Base-by-base conservation (phyloP, 2,888 invertebrate species). In the Amphipoea lucens region DNA sequence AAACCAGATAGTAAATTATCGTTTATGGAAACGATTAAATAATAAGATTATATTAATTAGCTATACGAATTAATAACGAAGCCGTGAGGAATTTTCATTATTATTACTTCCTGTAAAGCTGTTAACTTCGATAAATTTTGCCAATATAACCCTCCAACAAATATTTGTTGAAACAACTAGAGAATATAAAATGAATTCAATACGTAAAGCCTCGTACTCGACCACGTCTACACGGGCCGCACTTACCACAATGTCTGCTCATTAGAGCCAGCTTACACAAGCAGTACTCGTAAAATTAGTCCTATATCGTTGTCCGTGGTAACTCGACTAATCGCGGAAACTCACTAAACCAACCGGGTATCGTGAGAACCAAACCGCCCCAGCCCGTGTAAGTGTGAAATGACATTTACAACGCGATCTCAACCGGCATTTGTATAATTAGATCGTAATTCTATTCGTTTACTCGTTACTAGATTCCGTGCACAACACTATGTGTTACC, bases 401-500 rank as follows among this genome's bases (percentile, higher is more conserved):
- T 95, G 95, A 94, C 95, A 95, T 95, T 95, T 94, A 93, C 92
- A 90, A 89, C 90, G 90, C 88, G 90, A 92, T 90, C 90, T 88
- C 90, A 92, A 94, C 92, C 92, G 90, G 90, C 90, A 92, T 93
- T 92, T 91, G 92, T 94, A 93, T 95, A 96, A 96, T 96, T 96
- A 95, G 95, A 93, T 94, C 94, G 94, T 95, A 94, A 94, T 92
- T 94, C 93, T 93, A 91, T 94, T 93, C 90, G 90, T 90, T 92
- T 81, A 84, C 90, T 89, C 90, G 92, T 93, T 94, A 93, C 91
- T 88, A 90, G 90, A 91, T 91, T 91, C 91, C 88, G 90, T 91
- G 90, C 89, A 89, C 91, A 90, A 90, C 87, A 85, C 87, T 90
- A 81, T 86, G 88, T 79, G 82, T 75, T 82, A 74, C 78, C 78